A percentile compares a stretch with the other conserved stretches of the same genome.
Conservation (phyloP, 2,888 invertebrate species). For the Coenonympha glycerion region DNA sequence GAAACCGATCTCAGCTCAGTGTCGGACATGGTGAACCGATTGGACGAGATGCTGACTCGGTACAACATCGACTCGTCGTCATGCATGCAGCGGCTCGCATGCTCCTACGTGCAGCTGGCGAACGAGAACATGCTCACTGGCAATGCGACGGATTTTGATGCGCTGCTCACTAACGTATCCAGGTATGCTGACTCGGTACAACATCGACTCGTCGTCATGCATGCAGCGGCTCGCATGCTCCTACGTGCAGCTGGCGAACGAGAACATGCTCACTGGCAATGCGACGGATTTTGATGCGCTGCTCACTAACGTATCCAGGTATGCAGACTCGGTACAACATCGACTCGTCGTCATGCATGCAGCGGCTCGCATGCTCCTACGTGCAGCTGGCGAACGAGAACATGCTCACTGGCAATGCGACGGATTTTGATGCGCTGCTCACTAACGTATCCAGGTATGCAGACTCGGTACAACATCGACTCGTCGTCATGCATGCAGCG, state of each 20-base stretch:
- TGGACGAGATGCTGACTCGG: conserved; percentile 80
- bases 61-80: conserved; percentile 83
- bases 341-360: conserved; percentile 82
- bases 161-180: conserved; percentile 77
- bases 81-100: conserved; percentile 82
- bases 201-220: conserved; percentile 83
- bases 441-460: conserved; percentile 78
- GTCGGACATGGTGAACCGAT: conserved; percentile 78
- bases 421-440: conserved; percentile 78
- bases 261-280: conserved; percentile 78
- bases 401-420: conserved; percentile 77
- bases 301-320: conserved; percentile 79
- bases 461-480: conserved; percentile 82
- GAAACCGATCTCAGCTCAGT: conserved; percentile 54
- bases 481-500: conserved; percentile 83
- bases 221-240: conserved; percentile 82
- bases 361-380: conserved; percentile 82
- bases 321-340: conserved; percentile 81
- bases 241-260: conserved; percentile 82
- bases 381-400: conserved; percentile 82
- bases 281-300: conserved; percentile 79
- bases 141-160: conserved; percentile 79
- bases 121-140: conserved; percentile 79
- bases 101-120: conserved; percentile 83
- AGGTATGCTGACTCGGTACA: conserved; percentile 81